Evolutionary conservation across 2,888 invertebrate genomes (phyloP).

Genomic region (Desoria tigrina): DNA sequence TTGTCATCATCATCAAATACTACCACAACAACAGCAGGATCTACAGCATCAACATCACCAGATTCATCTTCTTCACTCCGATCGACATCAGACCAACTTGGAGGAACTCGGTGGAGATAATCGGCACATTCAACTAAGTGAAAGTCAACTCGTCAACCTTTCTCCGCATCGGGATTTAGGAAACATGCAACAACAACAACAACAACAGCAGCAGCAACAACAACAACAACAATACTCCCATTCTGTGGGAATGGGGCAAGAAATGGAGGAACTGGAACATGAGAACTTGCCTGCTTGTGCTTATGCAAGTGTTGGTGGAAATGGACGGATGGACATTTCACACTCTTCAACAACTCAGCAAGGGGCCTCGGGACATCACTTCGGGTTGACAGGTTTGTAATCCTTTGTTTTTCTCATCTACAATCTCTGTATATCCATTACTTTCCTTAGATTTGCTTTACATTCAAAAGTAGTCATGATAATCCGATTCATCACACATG

Average conservation of each 20-base stretch:
- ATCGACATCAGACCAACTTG: constrained; percentile 31
- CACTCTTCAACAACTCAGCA: constrained; percentile 13
- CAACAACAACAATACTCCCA: constrained; percentile 27
- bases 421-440: too few relatives aligned
- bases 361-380: constrained; percentile 21
- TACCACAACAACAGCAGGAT: constrained; percentile 24
- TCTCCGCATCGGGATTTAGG: constrained; percentile 19
- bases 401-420: constrained; percentile 9
- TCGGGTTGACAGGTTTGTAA: constrained; percentile 33
- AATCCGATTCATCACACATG: too few relatives aligned
- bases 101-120: constrained; percentile 7
- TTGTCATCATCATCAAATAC: constrained; percentile 9
- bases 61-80: constrained; percentile 14
- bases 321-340: constrained; percentile 36
- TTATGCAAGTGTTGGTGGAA: constrained; percentile 32
- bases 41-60: constrained; percentile 30
- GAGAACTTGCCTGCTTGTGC: constrained; percentile 49
- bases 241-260: constrained; percentile 25
- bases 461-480: too few relatives aligned
- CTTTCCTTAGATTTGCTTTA: too few relatives aligned
- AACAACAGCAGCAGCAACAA: constrained; percentile 18
- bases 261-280: constrained; percentile 33
- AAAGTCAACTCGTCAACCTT: constrained; percentile 30
- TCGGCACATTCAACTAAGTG: constrained; percentile 14
- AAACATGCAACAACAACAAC: constrained; percentile 39